Conservation (phyloP, 2,113 vertebrate species). For the Notiomystis cincta region DNA sequence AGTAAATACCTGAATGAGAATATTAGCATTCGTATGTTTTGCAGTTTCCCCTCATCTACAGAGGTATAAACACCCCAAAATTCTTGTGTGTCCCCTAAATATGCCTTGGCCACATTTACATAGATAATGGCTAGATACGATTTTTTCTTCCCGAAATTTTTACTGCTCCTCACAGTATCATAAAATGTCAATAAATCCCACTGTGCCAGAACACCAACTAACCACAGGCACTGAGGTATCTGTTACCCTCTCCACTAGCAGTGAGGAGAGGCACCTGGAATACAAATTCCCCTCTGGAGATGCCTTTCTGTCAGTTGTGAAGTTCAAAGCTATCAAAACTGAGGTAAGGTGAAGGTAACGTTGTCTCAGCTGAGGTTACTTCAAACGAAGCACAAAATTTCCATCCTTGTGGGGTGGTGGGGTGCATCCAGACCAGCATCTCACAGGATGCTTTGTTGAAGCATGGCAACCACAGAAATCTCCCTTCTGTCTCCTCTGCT, state of each 20-base stretch:
- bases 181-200: neutral
- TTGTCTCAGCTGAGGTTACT: neutral
- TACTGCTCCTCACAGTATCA: neutral
- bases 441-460: neutral
- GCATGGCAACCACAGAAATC: neutral
- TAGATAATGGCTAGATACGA: neutral
- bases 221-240: neutral
- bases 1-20: neutral
- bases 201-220: neutral
- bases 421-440: fast-evolving
- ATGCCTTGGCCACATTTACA: neutral
- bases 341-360: neutral
- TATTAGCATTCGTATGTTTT: neutral
- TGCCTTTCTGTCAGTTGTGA: neutral
- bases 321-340: neutral
- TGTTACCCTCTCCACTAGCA: neutral
- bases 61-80: neutral
- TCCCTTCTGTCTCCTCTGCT: neutral
- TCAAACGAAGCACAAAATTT: neutral
- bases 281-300: neutral
- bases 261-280: neutral
- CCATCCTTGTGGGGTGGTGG: neutral
- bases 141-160: neutral
- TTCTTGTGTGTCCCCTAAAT: neutral
- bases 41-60: neutral